Conservation (phyloP, 2,888 invertebrate genomes). For the Pheosia gnoma region DNA sequence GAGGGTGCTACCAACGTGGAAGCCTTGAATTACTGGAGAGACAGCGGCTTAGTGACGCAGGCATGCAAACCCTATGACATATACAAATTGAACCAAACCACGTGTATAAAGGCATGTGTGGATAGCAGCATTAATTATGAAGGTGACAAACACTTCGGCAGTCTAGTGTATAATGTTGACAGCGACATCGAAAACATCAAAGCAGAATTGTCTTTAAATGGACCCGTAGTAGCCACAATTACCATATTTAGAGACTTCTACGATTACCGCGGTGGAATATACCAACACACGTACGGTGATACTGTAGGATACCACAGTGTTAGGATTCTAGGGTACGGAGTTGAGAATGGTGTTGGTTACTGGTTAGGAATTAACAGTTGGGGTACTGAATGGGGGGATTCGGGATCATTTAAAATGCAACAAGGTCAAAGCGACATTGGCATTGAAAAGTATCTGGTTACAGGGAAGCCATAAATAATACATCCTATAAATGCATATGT, state of each 20-base stretch:
- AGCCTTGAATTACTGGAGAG: constrained; percentile 13
- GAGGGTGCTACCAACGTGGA: accelerated
- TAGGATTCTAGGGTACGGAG: constrained; percentile 26
- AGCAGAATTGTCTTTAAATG: constrained; percentile 21
- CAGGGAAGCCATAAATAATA: constrained; percentile 1
- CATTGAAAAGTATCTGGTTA: constrained; percentile 1
- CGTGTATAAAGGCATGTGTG: constrained; percentile 1
- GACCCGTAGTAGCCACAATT: constrained; percentile 17
- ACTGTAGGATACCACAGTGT: neutral
- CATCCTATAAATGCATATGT: too few relatives aligned
- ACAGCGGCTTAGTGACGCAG: constrained; percentile 13
- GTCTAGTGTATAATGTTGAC: constrained; percentile 7
- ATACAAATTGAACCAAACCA: neutral
- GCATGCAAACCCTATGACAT: constrained; percentile 25
- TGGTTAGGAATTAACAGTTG: constrained; percentile 32
- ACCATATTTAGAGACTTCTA: neutral
- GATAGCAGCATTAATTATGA: constrained; percentile 9
- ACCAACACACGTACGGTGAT: constrained; percentile 11
- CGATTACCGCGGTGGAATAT: constrained; percentile 8
- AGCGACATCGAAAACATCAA: constrained; percentile 13
- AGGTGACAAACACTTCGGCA: constrained; percentile 21
- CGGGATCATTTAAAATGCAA: constrained; percentile 18
- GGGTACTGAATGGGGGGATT: constrained; percentile 14
- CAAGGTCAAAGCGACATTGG: neutral
- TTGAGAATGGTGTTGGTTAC: constrained; percentile 16